phyloP scores from a whole-genome alignment of 2,797 vertebrate genomes.

The Acanthurus tractus region DNA sequence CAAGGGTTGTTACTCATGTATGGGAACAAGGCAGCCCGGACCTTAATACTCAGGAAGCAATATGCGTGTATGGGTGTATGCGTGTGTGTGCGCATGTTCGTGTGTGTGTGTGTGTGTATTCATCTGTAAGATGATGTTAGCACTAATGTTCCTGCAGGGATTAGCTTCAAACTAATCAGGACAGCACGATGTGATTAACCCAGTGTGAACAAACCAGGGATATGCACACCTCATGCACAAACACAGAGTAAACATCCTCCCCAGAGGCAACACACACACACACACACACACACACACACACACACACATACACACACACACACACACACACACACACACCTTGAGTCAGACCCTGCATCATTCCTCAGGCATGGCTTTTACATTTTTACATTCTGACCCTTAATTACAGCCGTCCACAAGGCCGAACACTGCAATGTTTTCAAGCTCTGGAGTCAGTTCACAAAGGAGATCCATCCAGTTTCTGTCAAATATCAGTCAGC shows the following conservation, averaged over 20 bases:
- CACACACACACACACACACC: not conserved
- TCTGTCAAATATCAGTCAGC: not conserved
- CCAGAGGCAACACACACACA: not conserved
- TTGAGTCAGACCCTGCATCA: not conserved
- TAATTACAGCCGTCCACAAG: not conserved
- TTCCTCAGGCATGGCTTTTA: not conserved
- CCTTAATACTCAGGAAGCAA: no score
- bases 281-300: not conserved
- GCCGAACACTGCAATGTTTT: not conserved
- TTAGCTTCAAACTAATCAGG: slow-evolving; percentile 60
- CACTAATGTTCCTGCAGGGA: slow-evolving; percentile 46
- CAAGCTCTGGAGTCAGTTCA: not conserved
- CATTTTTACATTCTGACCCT: not conserved
- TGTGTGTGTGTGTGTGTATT: no score
- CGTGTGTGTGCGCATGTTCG: no score
- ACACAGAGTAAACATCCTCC: slow-evolving; percentile 19
- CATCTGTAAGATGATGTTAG: not conserved
- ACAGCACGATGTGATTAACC: slow-evolving; percentile 45
- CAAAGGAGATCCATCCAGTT: not conserved
- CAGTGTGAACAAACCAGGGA: slow-evolving; percentile 36
- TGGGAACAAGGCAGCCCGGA: no score
- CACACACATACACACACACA: not conserved
- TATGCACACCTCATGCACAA: slow-evolving; percentile 24
- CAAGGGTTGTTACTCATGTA: no score
- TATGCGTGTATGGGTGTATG: slow-evolving; percentile 13